Base-by-base conservation (phyloP, 2,888 invertebrate species). In the Calephelis perditalis region DNA sequence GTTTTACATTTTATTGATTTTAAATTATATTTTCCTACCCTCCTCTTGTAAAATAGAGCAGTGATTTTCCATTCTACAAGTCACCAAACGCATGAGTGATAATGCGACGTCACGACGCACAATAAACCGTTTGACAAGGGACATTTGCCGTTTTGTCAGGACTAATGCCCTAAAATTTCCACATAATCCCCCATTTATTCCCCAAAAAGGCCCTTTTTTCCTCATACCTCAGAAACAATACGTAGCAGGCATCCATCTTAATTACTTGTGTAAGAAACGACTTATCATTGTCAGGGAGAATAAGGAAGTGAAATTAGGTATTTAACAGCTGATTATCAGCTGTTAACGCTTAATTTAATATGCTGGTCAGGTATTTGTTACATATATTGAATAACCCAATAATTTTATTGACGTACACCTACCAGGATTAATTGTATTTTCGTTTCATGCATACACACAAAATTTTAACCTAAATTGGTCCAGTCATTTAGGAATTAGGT, bases 271-370 rank as follows among this genome's bases (percentile, higher is more conserved):
- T 71, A 73, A 68, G 66, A 69, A 71, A 72, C 70, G 70, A 78
- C 79, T 77, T 75, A 74, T 80, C 79, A 77, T 69, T 75, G 79
- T 78, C 77, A 67, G 62, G 63, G 65, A 64, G 61, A 71, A 70
- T 61, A 57, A 61, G 63, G 58, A 60, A 63, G 49, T 57, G 62
- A 62, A 62, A 62, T 60, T 63, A 59, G 45, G 52, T 58, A 55
- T 58, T 37, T 52, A 61, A 57, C 45, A 45, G 36, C 58, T 52
- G n/a, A 57, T 58, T 57, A 40, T 40, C 1, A 40, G 40, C 5
- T 40, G 6, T 40, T 40, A 40, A 6, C 40, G 7, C 40, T 40
- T 8, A 40, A 8, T 7, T 7, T 40, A 40, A 40, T 40, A 7
- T 40, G 40, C 40, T 40, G 40, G 7, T 40, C 8, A 8, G 40